Base-by-base conservation (phyloP, 64 coral and sea anemone species). In the Hydrozoanthus tunicans region DNA sequence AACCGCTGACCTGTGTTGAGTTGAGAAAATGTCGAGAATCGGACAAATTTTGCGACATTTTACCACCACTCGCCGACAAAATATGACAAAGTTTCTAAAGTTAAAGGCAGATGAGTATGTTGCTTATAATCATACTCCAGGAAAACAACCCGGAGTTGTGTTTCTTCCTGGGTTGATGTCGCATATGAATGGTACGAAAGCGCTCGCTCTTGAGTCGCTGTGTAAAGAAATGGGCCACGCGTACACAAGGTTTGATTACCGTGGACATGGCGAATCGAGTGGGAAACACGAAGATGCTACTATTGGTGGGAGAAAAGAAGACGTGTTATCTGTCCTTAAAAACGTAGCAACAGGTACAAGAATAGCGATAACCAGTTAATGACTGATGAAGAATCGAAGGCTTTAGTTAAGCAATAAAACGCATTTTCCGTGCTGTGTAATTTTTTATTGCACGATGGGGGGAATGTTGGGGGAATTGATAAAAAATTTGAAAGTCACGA, bases 91-190 rank as follows among this genome's bases (percentile, higher is more conserved):
- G 11, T 88, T 88, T 23, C 9, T 94, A 72, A 81, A 25, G 9
- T 43, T 81, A 54, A 68, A 53, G 64, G 53, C 56, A 26, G 82
- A 70, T 2, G 89, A 96, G 75, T 82, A 81, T 61, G 81, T 96
- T 15, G 92, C 92, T 5, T 96, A 91, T 81, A 81, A 81, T 65
- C 83, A 94, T 32, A 61, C 51, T 17, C 89, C 77, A 0, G 95
- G 95, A 23, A 91, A 86, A 70, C 64, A 15, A 20, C 95, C 95
- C 6, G 95, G 95, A 67, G 78, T 96, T 6, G 76, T 96, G 26
- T 96, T 96, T 94, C 82, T 96, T 57, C 92, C 95, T 1, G 95
- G 95, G 13, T 62, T 96, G 10, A 96, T 94, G 95, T 96, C 95
- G 3, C 86, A 77, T 84, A 96, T 96, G 95, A 88, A 89, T 51